Percentiles rank a stretch among this genome's conserved stretches.
Evolutionary conservation across 2,888 invertebrate species (phyloP).

Genomic region (Monoplex corrugatus): DNA sequence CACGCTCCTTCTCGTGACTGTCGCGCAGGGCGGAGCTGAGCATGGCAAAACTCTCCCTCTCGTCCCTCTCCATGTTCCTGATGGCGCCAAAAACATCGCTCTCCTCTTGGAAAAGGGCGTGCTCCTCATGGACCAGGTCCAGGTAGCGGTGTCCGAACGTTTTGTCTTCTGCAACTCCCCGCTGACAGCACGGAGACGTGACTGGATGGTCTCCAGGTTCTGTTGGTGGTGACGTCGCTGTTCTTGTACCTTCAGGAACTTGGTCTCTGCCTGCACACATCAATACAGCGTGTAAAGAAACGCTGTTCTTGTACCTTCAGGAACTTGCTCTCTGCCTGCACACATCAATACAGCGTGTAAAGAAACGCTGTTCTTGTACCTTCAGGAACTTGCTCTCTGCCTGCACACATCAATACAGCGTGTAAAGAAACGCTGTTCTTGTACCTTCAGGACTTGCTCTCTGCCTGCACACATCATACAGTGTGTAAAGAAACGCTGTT

Average conservation of each 20-base stretch:
- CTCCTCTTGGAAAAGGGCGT: conserved; percentile 80
- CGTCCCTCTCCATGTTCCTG: conserved; percentile 86
- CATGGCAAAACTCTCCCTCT: conserved; percentile 87
- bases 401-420: too few species aligned
- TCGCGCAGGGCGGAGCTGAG: conserved; percentile 90
- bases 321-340: conserved; percentile 79
- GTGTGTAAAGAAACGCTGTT: too few species aligned
- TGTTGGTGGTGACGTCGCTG: conserved; percentile 72
- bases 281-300: too few species aligned
- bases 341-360: too few species aligned
- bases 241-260: conserved; percentile 74
- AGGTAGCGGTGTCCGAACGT: conserved; percentile 90
- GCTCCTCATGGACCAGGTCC: conserved; percentile 87
- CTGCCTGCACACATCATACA: too few species aligned
- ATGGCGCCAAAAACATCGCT: conserved; percentile 84
- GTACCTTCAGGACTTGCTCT: too few species aligned
- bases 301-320: conserved; percentile 72
- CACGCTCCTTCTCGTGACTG: conserved; percentile 91
- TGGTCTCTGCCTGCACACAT: conserved; percentile 75
- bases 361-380: conserved; percentile 74
- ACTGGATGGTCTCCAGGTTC: conserved; percentile 69
- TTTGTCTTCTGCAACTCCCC: conserved; percentile 89
- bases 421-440: too few species aligned
- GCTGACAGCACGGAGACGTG: conserved; percentile 86
- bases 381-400: conserved; percentile 76